Evolutionary conservation across 2,797 vertebrate species (phyloP).

Genomic region (Gouania willdenowi): DNA sequence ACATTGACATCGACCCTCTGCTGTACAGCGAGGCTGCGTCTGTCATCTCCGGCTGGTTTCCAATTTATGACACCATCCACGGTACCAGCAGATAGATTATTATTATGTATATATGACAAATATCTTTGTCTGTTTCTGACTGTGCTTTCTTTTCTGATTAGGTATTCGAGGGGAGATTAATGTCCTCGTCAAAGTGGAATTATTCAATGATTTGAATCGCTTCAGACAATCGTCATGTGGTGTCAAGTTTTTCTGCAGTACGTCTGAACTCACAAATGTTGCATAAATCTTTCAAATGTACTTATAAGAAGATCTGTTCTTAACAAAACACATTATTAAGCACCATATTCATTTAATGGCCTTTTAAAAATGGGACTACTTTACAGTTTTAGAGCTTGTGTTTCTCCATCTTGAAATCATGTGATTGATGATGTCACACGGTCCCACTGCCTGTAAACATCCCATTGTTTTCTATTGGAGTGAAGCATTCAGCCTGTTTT

Average conservation of each 20-base stretch:
- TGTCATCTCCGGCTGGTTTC: constrained; percentile 98
- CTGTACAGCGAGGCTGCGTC: constrained; percentile 94
- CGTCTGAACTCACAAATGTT: constrained; percentile 68
- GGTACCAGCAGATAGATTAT: constrained; percentile 66
- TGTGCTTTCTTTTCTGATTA: constrained; percentile 28
- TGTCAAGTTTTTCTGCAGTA: constrained; percentile 99
- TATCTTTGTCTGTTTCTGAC: neutral
- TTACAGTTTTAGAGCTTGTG: no score
- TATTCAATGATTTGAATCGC: constrained; percentile 97
- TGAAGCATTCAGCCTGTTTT: no score
- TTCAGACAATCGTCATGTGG: constrained; percentile 98
- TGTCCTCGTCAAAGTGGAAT: constrained; percentile 95
- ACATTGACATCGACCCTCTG: constrained; percentile 97
- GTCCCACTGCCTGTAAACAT: no score
- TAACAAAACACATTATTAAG: no score
- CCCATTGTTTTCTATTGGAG: no score
- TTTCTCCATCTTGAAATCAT: no score
- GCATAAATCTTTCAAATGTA: no score
- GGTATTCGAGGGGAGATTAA: constrained; percentile 98
- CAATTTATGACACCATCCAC: constrained; percentile 97
- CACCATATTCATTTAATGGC: no score
- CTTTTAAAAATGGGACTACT: no score
- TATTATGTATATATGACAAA: neutral
- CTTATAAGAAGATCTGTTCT: no score
- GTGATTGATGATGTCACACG: no score